Base-by-base conservation (phyloP, 2,888 invertebrate species). In the Furcula furcula region DNA sequence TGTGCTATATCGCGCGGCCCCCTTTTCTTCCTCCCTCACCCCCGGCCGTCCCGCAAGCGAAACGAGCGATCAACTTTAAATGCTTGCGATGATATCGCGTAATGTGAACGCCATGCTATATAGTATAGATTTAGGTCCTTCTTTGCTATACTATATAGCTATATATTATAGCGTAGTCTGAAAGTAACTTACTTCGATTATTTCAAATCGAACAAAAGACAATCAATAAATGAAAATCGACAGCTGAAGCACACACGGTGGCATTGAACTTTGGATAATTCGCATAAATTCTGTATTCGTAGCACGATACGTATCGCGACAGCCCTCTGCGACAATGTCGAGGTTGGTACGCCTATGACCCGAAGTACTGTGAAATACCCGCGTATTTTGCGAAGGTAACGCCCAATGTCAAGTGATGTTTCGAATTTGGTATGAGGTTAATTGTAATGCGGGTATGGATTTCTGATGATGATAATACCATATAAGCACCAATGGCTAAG, bases 221-320 rank as follows among this genome's bases (percentile, higher is more conserved):
- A 41, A 39, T 41, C 38, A 40, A 40, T 54, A 47, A 51, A 48
- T 54, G 44, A 46, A 43, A 45, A 38, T 18, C 25, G 37, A 29
- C 23, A 12, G 35, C 31, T 35, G 39, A 33, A 42, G 32, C 40
- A 40, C 39, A 36, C 37, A 36, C 31, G 40, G 45, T 57, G 65
- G 45, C 65, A 69, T 65, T 73, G 68, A 57, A 62, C 44, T 37
- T 42, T 36, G 30, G 39, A 44, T 31, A 21, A n/a, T 33, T 40
- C 14, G 9, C 14, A 7, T 58, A 46, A 50, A 33, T 46, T 52
- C 54, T 55, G 52, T 54, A 74, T 71, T 68, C 69, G 38, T 29
- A 31, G 34, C 70, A 66, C 68, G 67, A 40, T 50, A 21, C 31
- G 31, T 11, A 34, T 43, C 41, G 35, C 36, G 34, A 43, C 34